These are phyloP conservation scores for Elgonia sp. DNA, from an alignment of 2,888 invertebrate genomes.

Conservation along the genomic window DNA sequence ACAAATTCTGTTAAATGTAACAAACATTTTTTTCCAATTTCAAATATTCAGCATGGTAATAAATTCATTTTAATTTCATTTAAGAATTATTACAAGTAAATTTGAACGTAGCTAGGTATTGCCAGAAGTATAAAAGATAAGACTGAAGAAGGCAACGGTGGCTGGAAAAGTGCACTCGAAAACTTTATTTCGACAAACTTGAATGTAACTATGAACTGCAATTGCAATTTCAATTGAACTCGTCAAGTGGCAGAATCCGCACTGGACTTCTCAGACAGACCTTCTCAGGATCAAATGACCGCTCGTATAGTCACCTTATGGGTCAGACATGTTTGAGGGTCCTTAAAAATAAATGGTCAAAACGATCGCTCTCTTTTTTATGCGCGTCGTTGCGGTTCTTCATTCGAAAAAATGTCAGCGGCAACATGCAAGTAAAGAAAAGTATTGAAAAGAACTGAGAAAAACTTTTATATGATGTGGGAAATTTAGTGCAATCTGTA, in stretches of 20 bases:
- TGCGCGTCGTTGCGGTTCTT: constrained; percentile 1
- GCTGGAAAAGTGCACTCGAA: constrained; percentile 69
- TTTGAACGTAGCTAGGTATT: not conserved
- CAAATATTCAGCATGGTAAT: no score
- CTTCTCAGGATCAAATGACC: constrained; percentile 49
- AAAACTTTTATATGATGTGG: no score
- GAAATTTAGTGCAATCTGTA: no score
- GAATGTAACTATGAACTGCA: constrained; percentile 74
- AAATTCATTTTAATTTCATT: no score
- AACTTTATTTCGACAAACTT: constrained; percentile 76
- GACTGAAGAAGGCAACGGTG: constrained; percentile 52
- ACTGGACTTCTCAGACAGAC: constrained; percentile 32
- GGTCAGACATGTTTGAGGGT: constrained; percentile 51
- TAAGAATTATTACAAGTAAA: constrained; percentile 17
- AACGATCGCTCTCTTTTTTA: constrained; percentile 16
- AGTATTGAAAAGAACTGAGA: no score
- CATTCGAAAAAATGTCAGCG: not conserved
- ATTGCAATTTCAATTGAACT: constrained; percentile 75
- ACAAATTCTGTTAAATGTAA: no score
- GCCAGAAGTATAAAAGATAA: constrained; percentile 55
- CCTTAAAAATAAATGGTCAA: constrained; percentile 58
- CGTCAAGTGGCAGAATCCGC: constrained; percentile 65
- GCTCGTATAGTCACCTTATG: constrained; percentile 40
- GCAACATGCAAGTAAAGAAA: no score
- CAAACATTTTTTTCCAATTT: no score